phyloP scores from a whole-genome alignment of 2,113 vertebrate genomes.

The Hystrix cristata region DNA sequence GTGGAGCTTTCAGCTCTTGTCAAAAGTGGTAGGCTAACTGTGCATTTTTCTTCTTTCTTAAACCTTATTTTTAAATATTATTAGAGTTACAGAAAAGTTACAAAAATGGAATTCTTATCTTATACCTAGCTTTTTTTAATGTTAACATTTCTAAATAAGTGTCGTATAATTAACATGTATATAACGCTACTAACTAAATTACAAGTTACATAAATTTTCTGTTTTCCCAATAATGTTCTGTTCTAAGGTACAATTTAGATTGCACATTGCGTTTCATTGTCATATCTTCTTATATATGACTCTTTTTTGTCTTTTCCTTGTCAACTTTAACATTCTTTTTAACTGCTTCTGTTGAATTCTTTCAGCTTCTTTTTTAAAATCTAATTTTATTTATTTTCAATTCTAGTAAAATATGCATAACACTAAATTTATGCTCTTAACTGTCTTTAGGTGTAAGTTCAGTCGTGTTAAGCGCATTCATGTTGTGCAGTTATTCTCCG shows the following conservation, averaged over 20 bases:
- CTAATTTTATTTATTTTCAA: constrained; percentile 21
- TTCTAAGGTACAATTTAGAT: not conserved
- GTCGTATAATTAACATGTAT: not conserved
- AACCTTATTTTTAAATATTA: constrained; percentile 57
- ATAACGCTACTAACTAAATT: not conserved
- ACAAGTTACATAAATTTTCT: not conserved
- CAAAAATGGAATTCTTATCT: not conserved
- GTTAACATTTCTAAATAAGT: constrained; percentile 3
- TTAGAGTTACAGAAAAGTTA: constrained; percentile 23
- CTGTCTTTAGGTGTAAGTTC: not conserved
- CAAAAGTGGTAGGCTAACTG: not conserved
- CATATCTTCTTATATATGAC: not conserved
- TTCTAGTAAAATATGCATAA: constrained; percentile 18
- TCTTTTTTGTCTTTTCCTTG: not conserved
- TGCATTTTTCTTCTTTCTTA: not conserved
- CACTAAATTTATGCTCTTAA: not conserved
- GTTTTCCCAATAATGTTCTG: not conserved
- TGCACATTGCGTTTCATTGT: not conserved
- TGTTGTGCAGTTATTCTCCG: not conserved
- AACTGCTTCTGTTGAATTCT: constrained; percentile 3
- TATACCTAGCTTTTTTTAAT: constrained; percentile 4
- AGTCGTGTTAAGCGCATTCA: not conserved
- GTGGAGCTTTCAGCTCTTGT: constrained; percentile 25
- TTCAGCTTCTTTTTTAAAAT: not conserved
- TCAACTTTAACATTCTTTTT: not conserved